Percentiles rank a stretch among this genome's conserved stretches.
phyloP scores from a whole-genome alignment of 2,113 vertebrate species.

The Barbus barbus region DNA sequence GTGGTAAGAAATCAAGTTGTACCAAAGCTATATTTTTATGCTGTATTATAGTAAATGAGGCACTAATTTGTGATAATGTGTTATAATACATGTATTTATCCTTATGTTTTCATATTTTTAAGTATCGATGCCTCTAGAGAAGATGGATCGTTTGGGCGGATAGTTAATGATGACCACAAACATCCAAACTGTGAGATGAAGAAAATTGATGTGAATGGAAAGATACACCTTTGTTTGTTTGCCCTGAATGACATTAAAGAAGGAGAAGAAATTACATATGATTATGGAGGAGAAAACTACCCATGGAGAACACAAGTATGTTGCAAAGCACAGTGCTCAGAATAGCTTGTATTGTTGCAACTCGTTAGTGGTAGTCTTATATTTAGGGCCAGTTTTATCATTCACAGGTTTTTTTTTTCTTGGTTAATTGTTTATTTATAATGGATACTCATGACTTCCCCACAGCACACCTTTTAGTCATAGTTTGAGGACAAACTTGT shows the following conservation, averaged over 20 bases:
- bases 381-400: not conserved
- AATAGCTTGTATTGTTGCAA: not conserved
- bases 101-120: slow-evolving; percentile 24
- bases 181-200: slow-evolving; percentile 38
- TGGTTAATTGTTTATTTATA: not conserved
- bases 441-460: not conserved
- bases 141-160: slow-evolving; percentile 33
- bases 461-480: not conserved
- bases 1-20: slow-evolving; percentile 47
- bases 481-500: not conserved
- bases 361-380: not conserved
- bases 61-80: not conserved
- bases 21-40: not conserved
- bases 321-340: slow-evolving; percentile 5
- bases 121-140: slow-evolving; percentile 36
- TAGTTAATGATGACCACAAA: slow-evolving; percentile 38
- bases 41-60: not conserved
- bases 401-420: not conserved
- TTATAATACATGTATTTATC: not conserved
- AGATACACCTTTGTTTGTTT: slow-evolving; percentile 38
- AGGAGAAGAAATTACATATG: slow-evolving; percentile 36
- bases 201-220: slow-evolving; percentile 32
- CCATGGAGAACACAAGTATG: slow-evolving; percentile 37
- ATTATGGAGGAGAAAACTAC: slow-evolving; percentile 23
- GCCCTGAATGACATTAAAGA: slow-evolving; percentile 31